Conservation (phyloP, 2,888 invertebrate genomes). For the Drosophila kambysellisi region DNA sequence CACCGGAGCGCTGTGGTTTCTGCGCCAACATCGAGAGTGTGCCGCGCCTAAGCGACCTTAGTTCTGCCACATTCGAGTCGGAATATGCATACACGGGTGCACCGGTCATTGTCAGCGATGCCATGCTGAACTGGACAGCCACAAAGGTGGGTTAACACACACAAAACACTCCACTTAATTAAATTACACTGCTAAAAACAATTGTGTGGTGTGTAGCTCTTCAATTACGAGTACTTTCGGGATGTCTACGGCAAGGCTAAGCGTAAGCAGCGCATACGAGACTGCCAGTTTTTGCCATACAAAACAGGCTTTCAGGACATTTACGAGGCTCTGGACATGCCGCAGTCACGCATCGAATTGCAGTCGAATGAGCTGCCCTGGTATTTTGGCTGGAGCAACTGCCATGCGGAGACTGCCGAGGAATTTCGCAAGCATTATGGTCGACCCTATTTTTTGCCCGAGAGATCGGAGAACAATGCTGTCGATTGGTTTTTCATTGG, state of each 20-base stretch:
- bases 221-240: slow-evolving; percentile 94
- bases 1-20: slow-evolving; percentile 92
- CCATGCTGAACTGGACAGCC: slow-evolving; percentile 93
- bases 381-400: slow-evolving; percentile 96
- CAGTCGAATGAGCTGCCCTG: slow-evolving; percentile 85
- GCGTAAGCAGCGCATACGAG: slow-evolving; percentile 86
- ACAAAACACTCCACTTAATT: not conserved
- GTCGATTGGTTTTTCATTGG: slow-evolving; percentile 99
- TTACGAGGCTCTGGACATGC: slow-evolving; percentile 93
- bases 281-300: slow-evolving; percentile 98
- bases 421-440: slow-evolving; percentile 91
- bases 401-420: slow-evolving; percentile 93
- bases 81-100: slow-evolving; percentile 91
- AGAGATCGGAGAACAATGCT: slow-evolving; percentile 93
- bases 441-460: slow-evolving; percentile 95
- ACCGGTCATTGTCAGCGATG: slow-evolving; percentile 95
- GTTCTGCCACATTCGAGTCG: slow-evolving; percentile 89
- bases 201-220: slow-evolving; percentile 85
- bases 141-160: slow-evolving; percentile 84
- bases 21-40: slow-evolving; percentile 89
- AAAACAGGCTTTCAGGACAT: slow-evolving; percentile 93
- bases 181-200: not conserved
- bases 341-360: slow-evolving; percentile 88
- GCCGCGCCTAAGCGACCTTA: slow-evolving; percentile 88
- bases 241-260: slow-evolving; percentile 89